Evolutionary conservation across 2,888 invertebrate genomes (phyloP).

Genomic region (Phania funesta): DNA sequence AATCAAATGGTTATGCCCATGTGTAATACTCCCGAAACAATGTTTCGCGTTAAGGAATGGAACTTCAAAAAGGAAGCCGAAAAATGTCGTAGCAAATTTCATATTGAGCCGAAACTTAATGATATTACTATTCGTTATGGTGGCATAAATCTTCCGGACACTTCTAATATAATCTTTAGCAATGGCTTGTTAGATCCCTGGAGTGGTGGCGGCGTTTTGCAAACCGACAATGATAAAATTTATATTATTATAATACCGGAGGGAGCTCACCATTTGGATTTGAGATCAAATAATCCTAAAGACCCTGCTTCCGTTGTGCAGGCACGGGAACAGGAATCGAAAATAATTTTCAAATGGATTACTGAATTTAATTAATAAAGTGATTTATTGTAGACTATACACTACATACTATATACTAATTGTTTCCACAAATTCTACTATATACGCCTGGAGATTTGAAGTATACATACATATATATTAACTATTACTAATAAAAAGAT

Average conservation of each 20-base stretch:
- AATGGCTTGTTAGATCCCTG: constrained; percentile 94
- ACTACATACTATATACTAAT: no score
- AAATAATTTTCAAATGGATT: constrained; percentile 74
- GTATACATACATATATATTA: no score
- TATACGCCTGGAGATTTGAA: no score
- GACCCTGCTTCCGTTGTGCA: constrained; percentile 76
- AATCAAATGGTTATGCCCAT: constrained; percentile 99
- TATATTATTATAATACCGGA: constrained; percentile 88
- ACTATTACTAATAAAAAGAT: no score
- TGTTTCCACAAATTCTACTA: no score
- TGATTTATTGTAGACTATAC: background rate
- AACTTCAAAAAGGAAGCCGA: constrained; percentile 85
- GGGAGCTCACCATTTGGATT: constrained; percentile 92
- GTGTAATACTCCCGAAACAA: constrained; percentile 89
- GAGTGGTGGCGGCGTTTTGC: constrained; percentile 91
- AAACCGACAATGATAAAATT: constrained; percentile 84
- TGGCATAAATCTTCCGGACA: constrained; percentile 85
- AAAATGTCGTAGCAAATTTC: constrained; percentile 86
- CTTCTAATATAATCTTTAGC: constrained; percentile 87
- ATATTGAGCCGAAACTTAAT: constrained; percentile 85
- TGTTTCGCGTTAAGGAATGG: constrained; percentile 91
- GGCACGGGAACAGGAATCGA: constrained; percentile 73
- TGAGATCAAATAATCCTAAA: constrained; percentile 81
- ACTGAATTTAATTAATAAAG: constrained; percentile 57
- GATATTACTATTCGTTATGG: constrained; percentile 90